phyloP scores from a whole-genome alignment of 2,113 vertebrate genomes.

The Corythoichthys intestinalis region DNA sequence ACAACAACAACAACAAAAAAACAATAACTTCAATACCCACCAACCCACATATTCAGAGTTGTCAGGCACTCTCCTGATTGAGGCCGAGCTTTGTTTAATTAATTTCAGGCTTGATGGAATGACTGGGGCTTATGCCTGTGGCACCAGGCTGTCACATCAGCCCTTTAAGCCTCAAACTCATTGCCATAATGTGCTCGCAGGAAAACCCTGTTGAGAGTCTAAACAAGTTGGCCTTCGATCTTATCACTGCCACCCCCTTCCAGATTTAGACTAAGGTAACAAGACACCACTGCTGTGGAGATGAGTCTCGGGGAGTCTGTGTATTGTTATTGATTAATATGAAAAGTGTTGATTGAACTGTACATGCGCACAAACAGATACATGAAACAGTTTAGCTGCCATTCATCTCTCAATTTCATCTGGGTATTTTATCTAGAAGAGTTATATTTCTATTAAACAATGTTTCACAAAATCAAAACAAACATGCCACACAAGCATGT shows the following conservation, averaged over 20 bases:
- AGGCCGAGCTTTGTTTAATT: slow-evolving; percentile 62
- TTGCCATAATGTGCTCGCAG: slow-evolving; percentile 70
- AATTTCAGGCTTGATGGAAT: slow-evolving; percentile 72
- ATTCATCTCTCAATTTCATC: not conserved
- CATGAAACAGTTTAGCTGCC: not conserved
- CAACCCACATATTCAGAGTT: slow-evolving; percentile 9
- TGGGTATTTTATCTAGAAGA: not conserved
- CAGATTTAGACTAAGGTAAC: slow-evolving; percentile 59
- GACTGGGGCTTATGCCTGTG: slow-evolving; percentile 59
- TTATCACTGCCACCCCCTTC: slow-evolving; percentile 54
- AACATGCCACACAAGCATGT: not conserved
- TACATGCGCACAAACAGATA: not conserved
- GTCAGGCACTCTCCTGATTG: slow-evolving; percentile 58
- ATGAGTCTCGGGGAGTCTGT: slow-evolving; percentile 23
- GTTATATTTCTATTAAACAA: not conserved
- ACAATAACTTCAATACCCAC: slow-evolving; percentile 6
- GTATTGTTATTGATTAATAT: slow-evolving; percentile 66
- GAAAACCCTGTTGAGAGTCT: slow-evolving; percentile 59
- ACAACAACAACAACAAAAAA: slow-evolving; percentile 10
- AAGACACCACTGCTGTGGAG: slow-evolving; percentile 46
- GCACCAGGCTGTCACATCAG: slow-evolving; percentile 51
- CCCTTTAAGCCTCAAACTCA: slow-evolving; percentile 71
- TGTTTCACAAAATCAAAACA: not conserved
- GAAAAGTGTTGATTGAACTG: slow-evolving; percentile 46
- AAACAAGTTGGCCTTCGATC: slow-evolving; percentile 56